Percentiles rank a stretch among this genome's conserved stretches.
phyloP scores from a whole-genome alignment of 30 jellyfish, hydroid and myxozoan species.

The Cassiopea xamachana region DNA sequence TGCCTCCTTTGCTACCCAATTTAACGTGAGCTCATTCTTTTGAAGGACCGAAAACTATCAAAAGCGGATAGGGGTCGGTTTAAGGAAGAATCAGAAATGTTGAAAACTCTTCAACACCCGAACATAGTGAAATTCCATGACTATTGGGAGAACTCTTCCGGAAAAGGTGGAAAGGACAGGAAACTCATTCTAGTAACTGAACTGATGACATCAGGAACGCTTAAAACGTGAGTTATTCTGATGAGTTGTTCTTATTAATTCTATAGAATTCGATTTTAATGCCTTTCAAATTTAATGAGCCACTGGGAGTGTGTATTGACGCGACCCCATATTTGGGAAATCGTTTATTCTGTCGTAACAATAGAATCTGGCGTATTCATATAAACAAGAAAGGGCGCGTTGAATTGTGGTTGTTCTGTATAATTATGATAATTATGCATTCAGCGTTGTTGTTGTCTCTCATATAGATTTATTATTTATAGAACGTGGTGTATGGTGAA shows the following conservation, averaged over 20 bases:
- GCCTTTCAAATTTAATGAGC: neutral
- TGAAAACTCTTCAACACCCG: slow-evolving; percentile 97
- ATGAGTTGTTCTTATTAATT: neutral
- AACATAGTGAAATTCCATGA: slow-evolving; percentile 93
- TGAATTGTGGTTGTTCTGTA: slow-evolving; percentile 6
- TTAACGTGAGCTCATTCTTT: neutral
- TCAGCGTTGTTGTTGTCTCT: neutral
- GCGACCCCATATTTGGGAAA: neutral
- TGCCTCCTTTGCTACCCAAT: no score
- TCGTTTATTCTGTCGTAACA: neutral
- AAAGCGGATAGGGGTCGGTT: slow-evolving; percentile 89
- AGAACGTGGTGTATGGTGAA: slow-evolving; percentile 11
- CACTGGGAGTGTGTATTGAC: neutral
- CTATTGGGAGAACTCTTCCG: slow-evolving; percentile 88
- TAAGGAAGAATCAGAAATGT: slow-evolving; percentile 96
- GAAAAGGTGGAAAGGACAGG: slow-evolving; percentile 84
- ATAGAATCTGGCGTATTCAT: neutral
- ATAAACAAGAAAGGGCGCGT: neutral
- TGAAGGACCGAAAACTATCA: slow-evolving; percentile 93
- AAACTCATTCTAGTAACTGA: slow-evolving; percentile 94
- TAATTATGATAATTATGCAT: slow-evolving; percentile 22
- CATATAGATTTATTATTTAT: slow-evolving; percentile 15
- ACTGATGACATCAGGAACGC: slow-evolving; percentile 97
- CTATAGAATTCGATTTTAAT: neutral
- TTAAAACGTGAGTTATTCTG: slow-evolving; percentile 77